phyloP scores from a whole-genome alignment of 30 jellyfish, hydroid and myxozoan species.

The Turritopsis rubra region DNA sequence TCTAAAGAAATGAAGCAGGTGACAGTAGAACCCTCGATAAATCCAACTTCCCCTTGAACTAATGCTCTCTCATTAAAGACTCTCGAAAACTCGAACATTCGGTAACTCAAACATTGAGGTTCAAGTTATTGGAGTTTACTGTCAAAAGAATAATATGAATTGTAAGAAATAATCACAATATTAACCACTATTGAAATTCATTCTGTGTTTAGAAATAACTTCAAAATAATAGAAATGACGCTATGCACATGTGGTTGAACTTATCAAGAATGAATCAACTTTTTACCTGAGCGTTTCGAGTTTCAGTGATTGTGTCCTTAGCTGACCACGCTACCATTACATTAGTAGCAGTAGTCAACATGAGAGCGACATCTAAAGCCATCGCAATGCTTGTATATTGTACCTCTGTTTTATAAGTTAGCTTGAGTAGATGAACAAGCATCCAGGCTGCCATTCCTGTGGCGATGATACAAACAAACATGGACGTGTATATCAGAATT shows the following conservation, averaged over 20 bases:
- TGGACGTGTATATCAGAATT: not conserved
- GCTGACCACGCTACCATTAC: conserved; percentile 13
- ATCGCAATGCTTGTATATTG: not conserved
- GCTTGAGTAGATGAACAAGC: not conserved
- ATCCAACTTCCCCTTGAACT: too few relatives aligned
- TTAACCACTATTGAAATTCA: too few relatives aligned
- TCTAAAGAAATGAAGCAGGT: not conserved
- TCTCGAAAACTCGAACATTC: too few relatives aligned
- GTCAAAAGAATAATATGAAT: not conserved
- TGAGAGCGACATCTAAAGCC: not conserved
- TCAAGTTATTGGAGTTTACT: too few relatives aligned
- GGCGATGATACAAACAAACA: not conserved
- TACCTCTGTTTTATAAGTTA: not conserved
- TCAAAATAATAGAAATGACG: too few relatives aligned
- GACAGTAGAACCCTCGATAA: too few relatives aligned
- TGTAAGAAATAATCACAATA: too few relatives aligned
- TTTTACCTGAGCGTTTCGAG: not conserved
- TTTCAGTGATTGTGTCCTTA: not conserved
- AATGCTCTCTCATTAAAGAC: too few relatives aligned
- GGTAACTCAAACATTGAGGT: too few relatives aligned
- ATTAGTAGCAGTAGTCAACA: not conserved
- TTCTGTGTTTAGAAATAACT: too few relatives aligned
- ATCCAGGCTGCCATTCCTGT: not conserved
- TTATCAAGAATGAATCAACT: too few relatives aligned
- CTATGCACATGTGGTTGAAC: too few relatives aligned